phyloP scores from a whole-genome alignment of 2,888 invertebrate species.

The Nomada fabriciana region DNA sequence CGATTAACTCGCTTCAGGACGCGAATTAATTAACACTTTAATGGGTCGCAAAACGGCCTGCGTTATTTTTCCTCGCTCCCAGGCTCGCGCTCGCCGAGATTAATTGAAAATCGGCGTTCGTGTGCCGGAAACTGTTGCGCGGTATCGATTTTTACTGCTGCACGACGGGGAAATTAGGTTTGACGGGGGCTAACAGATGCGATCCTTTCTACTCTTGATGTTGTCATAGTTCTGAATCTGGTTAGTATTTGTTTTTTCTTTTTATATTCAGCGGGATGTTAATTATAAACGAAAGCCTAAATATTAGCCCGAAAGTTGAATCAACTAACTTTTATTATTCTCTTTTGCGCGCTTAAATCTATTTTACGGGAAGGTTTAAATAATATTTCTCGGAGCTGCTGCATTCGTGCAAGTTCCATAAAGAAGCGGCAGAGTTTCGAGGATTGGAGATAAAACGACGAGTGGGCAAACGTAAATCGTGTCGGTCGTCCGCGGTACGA shows the following conservation, averaged over 20 bases:
- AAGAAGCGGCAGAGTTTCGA: neutral
- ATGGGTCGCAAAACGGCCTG: slow-evolving; percentile 50
- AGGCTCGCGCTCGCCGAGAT: slow-evolving; percentile 34
- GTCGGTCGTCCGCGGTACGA: slow-evolving; percentile 41
- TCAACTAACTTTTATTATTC: no score
- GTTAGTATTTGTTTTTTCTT: no score
- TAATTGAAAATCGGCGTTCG: slow-evolving; percentile 52
- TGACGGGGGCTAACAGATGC: neutral
- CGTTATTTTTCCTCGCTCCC: slow-evolving; percentile 42
- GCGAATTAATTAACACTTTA: slow-evolving; percentile 58
- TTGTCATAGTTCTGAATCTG: no score
- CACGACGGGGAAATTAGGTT: neutral
- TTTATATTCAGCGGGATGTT: no score
- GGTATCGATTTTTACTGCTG: neutral
- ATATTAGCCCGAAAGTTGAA: no score
- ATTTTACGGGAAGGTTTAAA: neutral
- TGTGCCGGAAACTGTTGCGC: slow-evolving; percentile 19
- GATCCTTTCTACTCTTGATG: no score
- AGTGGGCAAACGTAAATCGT: slow-evolving; percentile 49
- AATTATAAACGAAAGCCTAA: no score
- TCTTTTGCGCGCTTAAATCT: no score
- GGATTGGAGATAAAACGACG: slow-evolving; percentile 41
- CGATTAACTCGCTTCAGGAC: slow-evolving; percentile 48
- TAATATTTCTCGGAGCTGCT: neutral
- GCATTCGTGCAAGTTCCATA: neutral